phyloP scores from a whole-genome alignment of 2,113 vertebrate species.

The Anguilla rostrata region DNA sequence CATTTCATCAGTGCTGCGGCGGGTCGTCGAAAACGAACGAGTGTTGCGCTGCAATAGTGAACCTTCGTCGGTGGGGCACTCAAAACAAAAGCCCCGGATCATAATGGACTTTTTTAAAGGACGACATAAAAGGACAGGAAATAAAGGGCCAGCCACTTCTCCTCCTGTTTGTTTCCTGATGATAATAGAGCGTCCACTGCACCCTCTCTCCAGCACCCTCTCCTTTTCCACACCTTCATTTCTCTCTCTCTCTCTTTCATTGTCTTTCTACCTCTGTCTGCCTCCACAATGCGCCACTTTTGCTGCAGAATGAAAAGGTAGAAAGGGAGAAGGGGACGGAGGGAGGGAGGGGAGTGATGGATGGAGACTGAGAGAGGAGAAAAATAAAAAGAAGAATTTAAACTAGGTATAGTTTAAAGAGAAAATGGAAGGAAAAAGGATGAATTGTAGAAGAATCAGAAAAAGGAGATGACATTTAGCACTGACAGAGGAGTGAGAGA shows the following conservation, averaged over 20 bases:
- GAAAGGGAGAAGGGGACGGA: conserved; percentile 54
- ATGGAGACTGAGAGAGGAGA: conserved; percentile 15
- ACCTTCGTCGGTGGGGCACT: neutral
- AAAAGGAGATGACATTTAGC: conserved; percentile 1
- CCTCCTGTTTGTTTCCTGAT: neutral
- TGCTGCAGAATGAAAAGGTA: conserved; percentile 69
- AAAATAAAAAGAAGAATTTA: conserved; percentile 38
- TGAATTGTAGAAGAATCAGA: neutral
- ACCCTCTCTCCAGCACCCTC: neutral
- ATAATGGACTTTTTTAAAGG: neutral
- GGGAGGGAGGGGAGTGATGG: neutral
- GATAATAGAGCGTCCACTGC: neutral
- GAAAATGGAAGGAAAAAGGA: neutral
- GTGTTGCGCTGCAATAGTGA: neutral
- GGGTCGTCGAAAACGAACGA: neutral
- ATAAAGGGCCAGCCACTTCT: neutral
- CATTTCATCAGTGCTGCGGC: neutral
- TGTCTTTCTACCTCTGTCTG: conserved; percentile 63
- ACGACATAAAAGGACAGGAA: neutral
- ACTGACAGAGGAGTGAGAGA: conserved; percentile 10
- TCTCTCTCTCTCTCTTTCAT: conserved; percentile 53
- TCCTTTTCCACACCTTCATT: conserved; percentile 21
- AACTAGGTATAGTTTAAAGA: neutral
- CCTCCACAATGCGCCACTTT: conserved; percentile 71
- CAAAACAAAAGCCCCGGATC: neutral